These are phyloP conservation scores for Margaritifera margaritifera DNA, from an alignment of 2,888 invertebrate genomes.

Conservation along the genomic window DNA sequence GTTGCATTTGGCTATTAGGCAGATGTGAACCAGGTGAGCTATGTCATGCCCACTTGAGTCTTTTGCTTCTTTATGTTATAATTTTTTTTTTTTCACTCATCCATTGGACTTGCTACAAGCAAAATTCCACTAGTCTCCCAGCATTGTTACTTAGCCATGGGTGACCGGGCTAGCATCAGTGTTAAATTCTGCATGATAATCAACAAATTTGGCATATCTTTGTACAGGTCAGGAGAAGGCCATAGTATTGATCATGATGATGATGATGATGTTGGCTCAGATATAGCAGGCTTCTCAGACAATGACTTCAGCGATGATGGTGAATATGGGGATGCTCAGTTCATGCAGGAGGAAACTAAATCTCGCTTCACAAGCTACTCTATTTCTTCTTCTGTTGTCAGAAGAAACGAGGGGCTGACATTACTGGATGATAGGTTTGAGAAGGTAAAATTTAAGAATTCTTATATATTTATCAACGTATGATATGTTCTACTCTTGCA, in stretches of 20 bases:
- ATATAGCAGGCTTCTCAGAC: slow-evolving; percentile 39
- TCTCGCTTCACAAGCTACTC: slow-evolving; percentile 94
- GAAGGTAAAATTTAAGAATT: slow-evolving; percentile 22
- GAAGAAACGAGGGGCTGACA: slow-evolving; percentile 86
- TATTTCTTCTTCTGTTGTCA: slow-evolving; percentile 91
- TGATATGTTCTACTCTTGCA: too few relatives aligned
- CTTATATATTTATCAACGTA: not conserved
- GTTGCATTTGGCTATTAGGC: too few relatives aligned
- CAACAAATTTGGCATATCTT: too few relatives aligned
- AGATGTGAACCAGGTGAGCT: too few relatives aligned
- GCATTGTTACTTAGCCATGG: too few relatives aligned
- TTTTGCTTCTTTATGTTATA: too few relatives aligned
- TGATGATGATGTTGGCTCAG: slow-evolving; percentile 36
- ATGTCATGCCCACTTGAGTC: too few relatives aligned
- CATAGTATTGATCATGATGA: slow-evolving; percentile 28
- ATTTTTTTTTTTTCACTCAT: too few relatives aligned
- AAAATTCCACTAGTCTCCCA: too few relatives aligned
- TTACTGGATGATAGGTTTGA: slow-evolving; percentile 92
- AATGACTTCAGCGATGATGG: slow-evolving; percentile 36
- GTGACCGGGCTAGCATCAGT: too few relatives aligned
- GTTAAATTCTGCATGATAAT: too few relatives aligned
- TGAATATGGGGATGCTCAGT: slow-evolving; percentile 43
- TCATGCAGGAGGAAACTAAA: slow-evolving; percentile 80
- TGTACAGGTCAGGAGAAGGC: not conserved
- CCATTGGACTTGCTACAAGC: too few relatives aligned